Evolutionary conservation across 2,888 invertebrate genomes (phyloP).

Genomic region (Lycaena phlaeas): DNA sequence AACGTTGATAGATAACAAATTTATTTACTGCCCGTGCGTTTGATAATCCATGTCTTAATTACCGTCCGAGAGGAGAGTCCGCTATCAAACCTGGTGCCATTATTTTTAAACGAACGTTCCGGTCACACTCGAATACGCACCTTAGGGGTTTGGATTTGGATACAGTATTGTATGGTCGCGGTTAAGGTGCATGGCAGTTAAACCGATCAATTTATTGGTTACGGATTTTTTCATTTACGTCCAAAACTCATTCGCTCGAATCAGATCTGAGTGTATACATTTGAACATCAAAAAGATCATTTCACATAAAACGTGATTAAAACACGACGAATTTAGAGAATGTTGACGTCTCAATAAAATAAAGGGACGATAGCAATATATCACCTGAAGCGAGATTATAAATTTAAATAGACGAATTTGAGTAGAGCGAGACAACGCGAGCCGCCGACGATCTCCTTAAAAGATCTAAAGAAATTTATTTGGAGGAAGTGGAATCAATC

Average conservation of each 20-base stretch:
- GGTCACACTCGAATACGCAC: conserved; percentile 13
- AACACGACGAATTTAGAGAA: conserved; percentile 5
- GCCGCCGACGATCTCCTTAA: too few relatives aligned
- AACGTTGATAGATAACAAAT: conserved; percentile 61
- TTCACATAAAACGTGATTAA: conserved; percentile 4
- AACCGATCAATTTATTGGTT: conserved; percentile 30
- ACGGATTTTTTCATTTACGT: conserved; percentile 54
- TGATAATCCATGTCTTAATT: conserved; percentile 73
- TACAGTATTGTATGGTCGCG: background rate
- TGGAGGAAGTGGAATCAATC: conserved; percentile 61
- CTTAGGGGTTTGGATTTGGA: conserved; percentile 12
- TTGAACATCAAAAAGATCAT: conserved; percentile 1
- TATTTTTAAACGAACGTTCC: conserved; percentile 16
- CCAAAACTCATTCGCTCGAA: conserved; percentile 55
- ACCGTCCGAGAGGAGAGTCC: conserved; percentile 54
- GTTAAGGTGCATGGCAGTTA: conserved; percentile 14
- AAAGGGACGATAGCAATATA: too few relatives aligned
- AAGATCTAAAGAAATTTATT: conserved; percentile 22
- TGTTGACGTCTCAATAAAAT: conserved; percentile 15
- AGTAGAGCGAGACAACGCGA: too few relatives aligned
- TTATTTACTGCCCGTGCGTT: conserved; percentile 71
- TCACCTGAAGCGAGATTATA: too few relatives aligned
- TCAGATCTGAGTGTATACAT: background rate
- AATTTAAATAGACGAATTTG: too few relatives aligned
- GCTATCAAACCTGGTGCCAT: conserved; percentile 25